Base-by-base conservation (phyloP, 2,888 invertebrate species). In the Troides aeacus region DNA sequence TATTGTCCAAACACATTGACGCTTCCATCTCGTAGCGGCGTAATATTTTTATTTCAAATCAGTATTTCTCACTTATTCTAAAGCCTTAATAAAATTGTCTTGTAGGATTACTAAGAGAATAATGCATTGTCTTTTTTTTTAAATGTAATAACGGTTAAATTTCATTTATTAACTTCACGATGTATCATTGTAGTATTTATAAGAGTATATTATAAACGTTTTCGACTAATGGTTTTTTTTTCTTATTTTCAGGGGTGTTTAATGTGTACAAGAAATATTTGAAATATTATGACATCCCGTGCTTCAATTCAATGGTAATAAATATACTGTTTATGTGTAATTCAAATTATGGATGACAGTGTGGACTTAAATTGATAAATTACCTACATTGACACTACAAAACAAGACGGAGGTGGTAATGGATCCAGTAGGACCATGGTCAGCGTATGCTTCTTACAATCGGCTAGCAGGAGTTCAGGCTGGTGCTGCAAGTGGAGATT, bases 391-490 rank as follows among this genome's bases (percentile, higher is more conserved):
- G 83, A 86, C 81, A 85, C 79, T 80, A 81, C 74, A 81, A 79
- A 81, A 86, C 84, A 89, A 83, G 86, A 90, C 91, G 88, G 85
- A 92, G 91, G 87, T 92, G 93, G 93, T 93, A 93, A 97, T 97
- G 97, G 97, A 97, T 95, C 97, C 97, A 87, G 96, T 96, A 89
- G 96, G 96, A 93, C 96, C 97, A 93, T 97, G 97, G 97, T 95
- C 95, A 86, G 95, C 95, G 86, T 96, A 96, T 90, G 94, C 95
- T 85, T 95, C 96, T 79, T 97, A 97, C 94, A 97, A 97, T 93
- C 95, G 97, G 82, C 93, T 97, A 88, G 94, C 96, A 77, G 94
- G 94, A 79, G 95, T 95, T 77, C 95, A 95, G 85, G 93, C 95
- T 79, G 94, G 95, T 85, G 92, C 95, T 86, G 93, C 94, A 82